A percentile compares a stretch with the other conserved stretches of the same genome.
These are phyloP conservation scores for Fregetta grallaria DNA, from an alignment of 2,113 vertebrate species.

Conservation along the genomic window DNA sequence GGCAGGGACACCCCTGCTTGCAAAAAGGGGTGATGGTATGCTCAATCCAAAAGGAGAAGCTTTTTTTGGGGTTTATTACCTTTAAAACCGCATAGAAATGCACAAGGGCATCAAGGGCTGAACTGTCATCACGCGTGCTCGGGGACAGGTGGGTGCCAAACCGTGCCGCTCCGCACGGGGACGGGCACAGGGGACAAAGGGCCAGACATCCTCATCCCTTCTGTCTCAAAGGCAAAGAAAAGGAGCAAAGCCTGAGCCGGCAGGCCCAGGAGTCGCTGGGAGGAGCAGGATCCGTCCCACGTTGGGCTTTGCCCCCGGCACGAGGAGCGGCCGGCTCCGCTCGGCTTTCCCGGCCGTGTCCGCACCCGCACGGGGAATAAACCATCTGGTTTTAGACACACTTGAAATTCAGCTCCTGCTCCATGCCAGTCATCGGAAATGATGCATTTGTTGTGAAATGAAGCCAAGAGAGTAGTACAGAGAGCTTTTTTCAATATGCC, in stretches of 20 bases:
- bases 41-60: background rate
- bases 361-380: background rate
- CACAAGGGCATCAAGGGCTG: background rate
- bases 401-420: conserved; percentile 48
- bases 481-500: background rate
- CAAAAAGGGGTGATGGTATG: background rate
- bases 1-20: background rate
- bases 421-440: background rate
- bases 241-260: background rate
- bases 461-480: background rate
- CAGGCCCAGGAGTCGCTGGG: background rate
- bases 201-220: background rate
- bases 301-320: background rate
- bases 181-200: accelerated
- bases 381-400: conserved; percentile 15
- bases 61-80: background rate
- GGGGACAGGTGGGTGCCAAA: background rate
- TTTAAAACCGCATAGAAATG: background rate
- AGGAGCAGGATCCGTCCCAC: background rate
- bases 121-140: accelerated
- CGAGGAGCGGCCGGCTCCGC: accelerated
- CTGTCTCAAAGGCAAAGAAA: background rate
- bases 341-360: accelerated
- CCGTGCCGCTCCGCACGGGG: accelerated
- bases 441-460: conserved; percentile 13